Evolutionary conservation across 2,888 invertebrate genomes (phyloP), one percentile per base, ranked within the genome.

Genomic region (Epistrophella euchroma): DNA sequence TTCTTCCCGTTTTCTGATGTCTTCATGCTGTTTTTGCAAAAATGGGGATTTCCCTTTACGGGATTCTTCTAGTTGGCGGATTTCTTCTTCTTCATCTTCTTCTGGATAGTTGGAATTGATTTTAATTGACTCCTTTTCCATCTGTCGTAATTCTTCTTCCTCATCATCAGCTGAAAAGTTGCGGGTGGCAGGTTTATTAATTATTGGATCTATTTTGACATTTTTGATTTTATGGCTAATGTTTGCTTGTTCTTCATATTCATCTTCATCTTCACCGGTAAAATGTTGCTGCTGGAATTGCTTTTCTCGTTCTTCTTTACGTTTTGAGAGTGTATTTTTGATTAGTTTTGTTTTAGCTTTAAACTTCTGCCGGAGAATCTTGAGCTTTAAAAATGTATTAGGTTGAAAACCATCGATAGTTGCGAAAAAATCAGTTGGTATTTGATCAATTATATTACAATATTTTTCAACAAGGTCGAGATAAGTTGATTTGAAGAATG

Each of bases 391-490:
- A 89, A 94, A 95, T 9, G 93, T 93, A 52, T 92, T 93, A 22
- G 91, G 91, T 88, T 95, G 93, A 89, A 95, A 95, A 0, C 95
- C 94, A 2, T 94, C 94, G 71, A 95, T 94, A 86, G 94, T 93
- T 88, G 94, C 93, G 87, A 95, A 94, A 50, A 95, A 93, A 85
- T 93, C 92, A 15, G 94, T 91, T 1, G 96, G 96, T 88, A 96
- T 94, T 91, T 94, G 94, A 88, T 95, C 94, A 88, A 96, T 94
- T 0, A 95, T 94, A 25, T 91, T 92, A 84, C 93, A 94, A 89
- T 95, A 94, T 91, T 94, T 95, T 89, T 96, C 95, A 89, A 95
- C 91, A 47, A 96, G 90, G 88, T 95, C 93, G 86, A 94, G 92
- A 88, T 95, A 94, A 84, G 94, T 93, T 70, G 92, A 91, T 90